These are phyloP conservation scores for Myripristis jacobus DNA, from an alignment of 2,797 vertebrate species.

Conservation along the genomic window DNA sequence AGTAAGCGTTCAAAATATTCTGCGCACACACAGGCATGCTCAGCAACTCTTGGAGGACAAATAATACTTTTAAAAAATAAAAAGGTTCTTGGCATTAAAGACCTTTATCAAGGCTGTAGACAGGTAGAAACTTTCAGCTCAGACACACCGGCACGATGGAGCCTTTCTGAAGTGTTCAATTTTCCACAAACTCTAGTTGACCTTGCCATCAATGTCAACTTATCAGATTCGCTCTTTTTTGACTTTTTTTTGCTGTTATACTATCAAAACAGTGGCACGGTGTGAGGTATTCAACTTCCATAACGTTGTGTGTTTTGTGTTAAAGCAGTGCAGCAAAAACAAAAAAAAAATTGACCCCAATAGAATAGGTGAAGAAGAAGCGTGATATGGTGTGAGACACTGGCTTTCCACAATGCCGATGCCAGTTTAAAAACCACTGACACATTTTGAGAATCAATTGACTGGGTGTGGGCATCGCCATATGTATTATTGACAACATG, in stretches of 20 bases:
- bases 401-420: too few relatives aligned
- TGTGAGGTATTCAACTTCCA: background rate
- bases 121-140: conserved; percentile 7
- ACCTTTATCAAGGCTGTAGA: conserved; percentile 34
- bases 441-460: too few relatives aligned
- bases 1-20: conserved; percentile 22
- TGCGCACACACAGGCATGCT: background rate
- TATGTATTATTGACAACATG: too few relatives aligned
- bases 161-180: conserved; percentile 19
- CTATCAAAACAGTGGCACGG: conserved; percentile 8
- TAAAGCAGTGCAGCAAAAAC: background rate
- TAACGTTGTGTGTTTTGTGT: too few relatives aligned
- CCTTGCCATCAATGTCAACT: conserved; percentile 31
- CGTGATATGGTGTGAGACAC: too few relatives aligned
- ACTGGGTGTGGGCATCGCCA: too few relatives aligned
- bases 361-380: too few relatives aligned
- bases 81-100: conserved; percentile 28
- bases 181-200: background rate
- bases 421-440: too few relatives aligned
- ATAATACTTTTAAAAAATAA: conserved; percentile 27
- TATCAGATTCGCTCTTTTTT: background rate
- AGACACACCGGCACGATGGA: conserved; percentile 8
- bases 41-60: conserved; percentile 35
- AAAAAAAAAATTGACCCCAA: background rate
- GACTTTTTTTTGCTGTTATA: background rate